Evolutionary conservation across 1,140 invertebrate species (phyloP), one percentile per base, ranked within the genome.

Genomic region (Zaprionus lachaisei): DNA sequence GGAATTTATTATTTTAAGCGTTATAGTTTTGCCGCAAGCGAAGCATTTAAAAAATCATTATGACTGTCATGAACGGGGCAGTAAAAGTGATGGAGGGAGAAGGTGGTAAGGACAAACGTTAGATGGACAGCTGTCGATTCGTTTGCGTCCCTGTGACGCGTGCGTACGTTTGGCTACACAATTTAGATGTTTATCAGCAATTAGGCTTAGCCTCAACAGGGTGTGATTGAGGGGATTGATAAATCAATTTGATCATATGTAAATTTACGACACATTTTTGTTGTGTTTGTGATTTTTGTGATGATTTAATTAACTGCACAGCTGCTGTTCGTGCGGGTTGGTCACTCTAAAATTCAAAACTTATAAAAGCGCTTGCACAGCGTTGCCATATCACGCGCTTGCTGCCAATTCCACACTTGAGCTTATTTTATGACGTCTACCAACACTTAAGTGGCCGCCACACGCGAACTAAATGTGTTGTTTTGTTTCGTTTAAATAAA

Each of bases 31-130:
- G 47, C 79, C 68, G 56, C 57, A 60, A 90, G 72, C 70, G 76
- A 82, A 69, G 68, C 81, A 90, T 90, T 90, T 90, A 90, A 90
- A 90, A 90, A 68, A 90, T 91, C 85, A 90, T 90, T 90, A 86
- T 71, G 78, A 78, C 64, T 86, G 70, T 89, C 84, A 87, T 77
- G 56, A 22, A 31, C 38, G 4, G 63, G 5, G 31, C 11, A 34
- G 49, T 26, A 26, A 22, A 6, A 17, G n/a, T 28, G 51, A 54
- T 2, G n/a, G 49, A 24, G 20, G 47, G 28, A 5, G 15, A n/a
- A 15, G 15, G n/a, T 15, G n/a, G n/a, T 41, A n/a, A n/a, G 24
- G 44, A 64, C 26, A 60, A 83, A 51, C 67, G 68, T 65, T 54
- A 62, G 73, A 83, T 65, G 69, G 65, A 72, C 84, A 87, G 84